A percentile compares a stretch with the other conserved stretches of the same genome.
phyloP scores from a whole-genome alignment of 2,113 vertebrate genomes.

The Thomomys bottae region DNA sequence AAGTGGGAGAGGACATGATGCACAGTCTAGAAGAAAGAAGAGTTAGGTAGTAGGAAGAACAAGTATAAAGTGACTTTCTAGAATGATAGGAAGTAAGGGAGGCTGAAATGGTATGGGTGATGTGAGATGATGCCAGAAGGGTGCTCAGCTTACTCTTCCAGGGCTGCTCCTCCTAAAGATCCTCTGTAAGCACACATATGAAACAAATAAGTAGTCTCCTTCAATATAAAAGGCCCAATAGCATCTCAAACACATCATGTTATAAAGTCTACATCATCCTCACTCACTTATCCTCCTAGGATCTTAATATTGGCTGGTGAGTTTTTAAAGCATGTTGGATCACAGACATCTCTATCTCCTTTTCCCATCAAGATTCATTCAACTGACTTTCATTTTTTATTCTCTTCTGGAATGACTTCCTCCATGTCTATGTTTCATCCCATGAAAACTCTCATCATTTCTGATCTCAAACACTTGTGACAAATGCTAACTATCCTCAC shows the following conservation, averaged over 20 bases:
- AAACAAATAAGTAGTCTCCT: not conserved
- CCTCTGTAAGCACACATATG: not conserved
- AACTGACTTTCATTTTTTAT: not conserved
- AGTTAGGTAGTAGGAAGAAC: not conserved
- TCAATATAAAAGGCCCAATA: not conserved
- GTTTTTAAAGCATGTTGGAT: not conserved
- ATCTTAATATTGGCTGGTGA: not conserved
- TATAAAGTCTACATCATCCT: not conserved
- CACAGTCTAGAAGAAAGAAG: not conserved
- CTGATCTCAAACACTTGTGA: not conserved
- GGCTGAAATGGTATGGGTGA: too few species aligned
- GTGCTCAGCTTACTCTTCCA: not conserved
- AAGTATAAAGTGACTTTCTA: not conserved
- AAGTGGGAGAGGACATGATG: not conserved
- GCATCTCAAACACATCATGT: not conserved
- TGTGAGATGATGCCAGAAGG: not conserved
- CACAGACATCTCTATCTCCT: not conserved
- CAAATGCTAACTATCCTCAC: not conserved
- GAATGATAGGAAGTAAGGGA: not conserved
- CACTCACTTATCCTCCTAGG: not conserved
- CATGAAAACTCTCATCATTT: not conserved
- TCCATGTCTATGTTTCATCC: not conserved
- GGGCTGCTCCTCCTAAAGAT: not conserved
- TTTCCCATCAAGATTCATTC: not conserved
- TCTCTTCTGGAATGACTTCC: not conserved